Evolutionary conservation across 2,113 vertebrate genomes (phyloP).

Genomic region (Tachuris rubrigastra): DNA sequence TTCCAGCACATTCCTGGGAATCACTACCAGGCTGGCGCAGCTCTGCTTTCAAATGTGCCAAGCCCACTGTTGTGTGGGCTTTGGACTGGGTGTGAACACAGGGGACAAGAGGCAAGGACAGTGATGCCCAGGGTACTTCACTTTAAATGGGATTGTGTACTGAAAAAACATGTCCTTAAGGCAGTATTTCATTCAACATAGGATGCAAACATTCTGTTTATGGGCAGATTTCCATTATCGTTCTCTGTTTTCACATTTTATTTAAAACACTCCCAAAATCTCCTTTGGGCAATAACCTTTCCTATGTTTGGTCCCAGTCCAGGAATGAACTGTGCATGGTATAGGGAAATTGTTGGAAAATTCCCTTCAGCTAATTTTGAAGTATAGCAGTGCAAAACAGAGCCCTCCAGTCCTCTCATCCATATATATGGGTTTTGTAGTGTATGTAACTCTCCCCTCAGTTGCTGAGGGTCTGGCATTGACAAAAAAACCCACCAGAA

Average conservation of each 20-base stretch:
- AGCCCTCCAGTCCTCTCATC: neutral
- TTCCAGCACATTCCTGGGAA: neutral
- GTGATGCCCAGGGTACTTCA: neutral
- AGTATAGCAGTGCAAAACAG: neutral
- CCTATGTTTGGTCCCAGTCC: neutral
- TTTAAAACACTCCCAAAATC: neutral
- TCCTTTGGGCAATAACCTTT: neutral
- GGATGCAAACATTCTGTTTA: neutral
- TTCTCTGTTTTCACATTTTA: neutral
- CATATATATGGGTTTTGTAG: too few species aligned
- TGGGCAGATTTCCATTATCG: neutral
- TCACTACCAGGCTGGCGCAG: neutral
- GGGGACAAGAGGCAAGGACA: neutral
- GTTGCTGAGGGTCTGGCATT: neutral
- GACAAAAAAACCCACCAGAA: neutral
- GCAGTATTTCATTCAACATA: neutral
- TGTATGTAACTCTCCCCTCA: neutral
- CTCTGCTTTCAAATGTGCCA: neutral
- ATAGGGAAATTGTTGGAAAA: neutral
- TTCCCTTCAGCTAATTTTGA: neutral
- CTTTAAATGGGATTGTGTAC: neutral
- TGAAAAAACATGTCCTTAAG: neutral
- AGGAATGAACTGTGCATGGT: neutral
- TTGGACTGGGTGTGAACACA: neutral
- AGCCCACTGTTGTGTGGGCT: fast-evolving